Conservation (phyloP, 2,888 invertebrate species). For the Papilio elwesi region DNA sequence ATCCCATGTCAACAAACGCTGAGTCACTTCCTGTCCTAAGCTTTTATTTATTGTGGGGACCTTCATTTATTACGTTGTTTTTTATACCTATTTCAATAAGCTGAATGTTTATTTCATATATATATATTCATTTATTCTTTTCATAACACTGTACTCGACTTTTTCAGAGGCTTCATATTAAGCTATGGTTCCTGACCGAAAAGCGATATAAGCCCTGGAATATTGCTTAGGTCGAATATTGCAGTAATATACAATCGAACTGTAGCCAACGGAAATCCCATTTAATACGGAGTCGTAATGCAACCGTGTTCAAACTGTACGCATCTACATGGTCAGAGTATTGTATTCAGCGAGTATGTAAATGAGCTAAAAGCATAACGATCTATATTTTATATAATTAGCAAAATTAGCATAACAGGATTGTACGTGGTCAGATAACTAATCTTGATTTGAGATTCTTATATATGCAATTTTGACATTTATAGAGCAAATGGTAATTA, state of each 20-base stretch:
- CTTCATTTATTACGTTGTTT: conserved; percentile 20
- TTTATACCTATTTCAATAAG: conserved; percentile 1
- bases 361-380: neutral
- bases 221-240: conserved; percentile 13
- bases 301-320: neutral
- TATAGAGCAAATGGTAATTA: no score
- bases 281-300: conserved; percentile 9
- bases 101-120: conserved; percentile 1
- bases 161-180: neutral
- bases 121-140: neutral
- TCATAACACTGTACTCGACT: neutral
- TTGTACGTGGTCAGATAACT: no score
- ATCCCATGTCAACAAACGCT: conserved; percentile 11
- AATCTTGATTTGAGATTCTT: no score
- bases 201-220: conserved; percentile 7
- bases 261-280: conserved; percentile 9
- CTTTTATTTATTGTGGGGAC: conserved; percentile 15
- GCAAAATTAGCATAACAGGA: no score
- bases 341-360: no score
- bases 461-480: no score
- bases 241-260: conserved; percentile 22
- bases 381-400: neutral
- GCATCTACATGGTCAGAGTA: no score
- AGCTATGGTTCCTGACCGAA: neutral
- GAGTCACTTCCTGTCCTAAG: conserved; percentile 21